Conservation (phyloP, 2,888 invertebrate species). For the Acleris holmiana region DNA sequence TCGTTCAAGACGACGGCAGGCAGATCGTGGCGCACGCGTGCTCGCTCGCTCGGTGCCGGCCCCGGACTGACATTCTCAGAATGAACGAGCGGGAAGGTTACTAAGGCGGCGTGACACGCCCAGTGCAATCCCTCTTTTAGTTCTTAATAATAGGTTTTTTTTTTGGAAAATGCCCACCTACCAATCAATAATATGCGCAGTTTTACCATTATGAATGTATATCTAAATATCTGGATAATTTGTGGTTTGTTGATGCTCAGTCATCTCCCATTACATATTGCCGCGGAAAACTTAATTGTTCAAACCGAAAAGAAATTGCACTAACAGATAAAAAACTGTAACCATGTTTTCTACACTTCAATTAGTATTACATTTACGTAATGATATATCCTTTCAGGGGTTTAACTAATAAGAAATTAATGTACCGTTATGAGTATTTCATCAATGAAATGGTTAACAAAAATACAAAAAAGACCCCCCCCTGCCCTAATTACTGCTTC, state of each 20-base stretch:
- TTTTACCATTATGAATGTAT: conserved; percentile 16
- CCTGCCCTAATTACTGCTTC: too few species aligned
- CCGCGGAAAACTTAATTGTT: not conserved
- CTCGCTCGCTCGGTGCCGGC: too few species aligned
- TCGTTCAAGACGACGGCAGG: too few species aligned
- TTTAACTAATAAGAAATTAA: conserved; percentile 26
- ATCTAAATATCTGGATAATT: conserved; percentile 18
- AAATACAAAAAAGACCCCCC: too few species aligned
- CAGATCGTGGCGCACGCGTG: too few species aligned
- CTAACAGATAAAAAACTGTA: not conserved
- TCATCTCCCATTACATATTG: not conserved
- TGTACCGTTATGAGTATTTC: conserved; percentile 31
- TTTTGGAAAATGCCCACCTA: too few species aligned
- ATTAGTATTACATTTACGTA: conserved; percentile 14
- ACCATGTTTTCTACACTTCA: conserved; percentile 6
- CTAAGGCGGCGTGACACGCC: too few species aligned
- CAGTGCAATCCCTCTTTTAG: too few species aligned
- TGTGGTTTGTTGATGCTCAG: not conserved
- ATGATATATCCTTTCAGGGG: conserved; percentile 7
- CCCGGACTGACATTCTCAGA: too few species aligned
- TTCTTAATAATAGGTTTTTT: too few species aligned
- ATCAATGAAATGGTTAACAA: too few species aligned
- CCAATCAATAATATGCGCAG: not conserved
- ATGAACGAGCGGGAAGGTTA: too few species aligned
- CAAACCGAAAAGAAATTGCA: not conserved